Evolutionary conservation across 1,140 invertebrate species (phyloP), one percentile per base, ranked within the genome.

Genomic region (Pseudomyrmex concolor): DNA sequence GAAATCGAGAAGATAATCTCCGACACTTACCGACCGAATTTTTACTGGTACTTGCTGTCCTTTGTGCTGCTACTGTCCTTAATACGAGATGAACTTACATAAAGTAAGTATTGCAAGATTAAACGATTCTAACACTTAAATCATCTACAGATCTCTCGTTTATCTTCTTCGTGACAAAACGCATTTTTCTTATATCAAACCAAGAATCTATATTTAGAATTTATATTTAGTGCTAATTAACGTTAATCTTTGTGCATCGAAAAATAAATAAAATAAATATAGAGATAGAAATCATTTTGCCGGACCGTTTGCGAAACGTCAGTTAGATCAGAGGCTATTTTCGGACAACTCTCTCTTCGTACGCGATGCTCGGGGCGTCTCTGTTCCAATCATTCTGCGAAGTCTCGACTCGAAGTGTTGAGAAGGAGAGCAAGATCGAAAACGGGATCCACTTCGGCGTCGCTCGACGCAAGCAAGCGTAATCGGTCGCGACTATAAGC

Each of bases 1-100:
- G 43, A 87, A 86, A 83, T 86, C 66, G 57, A 66, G 19, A 60
- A 63, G 45, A 71, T 15, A 25, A 15, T 73, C 45, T 34, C 34
- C 62, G 43, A 15, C 48, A 71, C 59, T 87, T 80, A 54, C 15
- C 22, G 34, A 68, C 73, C 68, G 64, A 60, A 72, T 62, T 68
- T 84, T 60, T 67, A 43, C 10, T 25, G 10, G 68, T 22, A 60
- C 15, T 72, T 22, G 48, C 25, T 43, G 13, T 62, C 1, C 54
- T 15, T 71, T 13, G 13, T 8, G 9, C 1, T 4, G 19, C 7
- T 72, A 60, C 34, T 80, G 8, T 12, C 25, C n/a, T 17, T 12
- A 3, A 12, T 34, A 13, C 34, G 51, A 80, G 54, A 59, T 71
- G 13, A 5, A 50, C 12, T 10, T 4, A 9, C 54, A 43, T 34